Conservation (phyloP, 1,140 invertebrate genomes). For the Leptinotarsa defecta region DNA sequence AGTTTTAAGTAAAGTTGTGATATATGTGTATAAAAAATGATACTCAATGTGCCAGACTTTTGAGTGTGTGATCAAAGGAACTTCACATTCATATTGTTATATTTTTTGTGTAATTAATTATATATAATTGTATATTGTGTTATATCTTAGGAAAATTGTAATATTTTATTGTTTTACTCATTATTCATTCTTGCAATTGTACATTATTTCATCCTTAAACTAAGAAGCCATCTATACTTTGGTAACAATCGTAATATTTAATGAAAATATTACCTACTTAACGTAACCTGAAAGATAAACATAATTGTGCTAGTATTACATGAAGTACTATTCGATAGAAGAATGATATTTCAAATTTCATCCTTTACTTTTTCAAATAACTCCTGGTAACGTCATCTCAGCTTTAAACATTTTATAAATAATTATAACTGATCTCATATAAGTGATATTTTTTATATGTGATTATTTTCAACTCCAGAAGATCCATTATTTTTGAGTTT, state of each 20-base stretch:
- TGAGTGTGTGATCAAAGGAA: slow-evolving; percentile 28
- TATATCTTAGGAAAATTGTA: slow-evolving; percentile 26
- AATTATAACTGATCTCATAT: slow-evolving; percentile 5
- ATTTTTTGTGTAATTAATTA: slow-evolving; percentile 28
- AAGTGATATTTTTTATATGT: slow-evolving; percentile 14
- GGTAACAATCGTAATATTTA: slow-evolving; percentile 14
- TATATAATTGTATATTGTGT: slow-evolving; percentile 29
- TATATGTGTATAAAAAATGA: slow-evolving; percentile 33
- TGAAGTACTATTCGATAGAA: slow-evolving; percentile 15
- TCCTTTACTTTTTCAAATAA: too few species aligned
- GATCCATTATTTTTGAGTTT: too few species aligned
- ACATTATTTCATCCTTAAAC: slow-evolving; percentile 14
- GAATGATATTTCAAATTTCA: neutral
- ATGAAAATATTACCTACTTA: slow-evolving; percentile 6
- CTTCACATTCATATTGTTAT: slow-evolving; percentile 24
- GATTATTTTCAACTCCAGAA: neutral
- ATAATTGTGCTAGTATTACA: slow-evolving; percentile 6
- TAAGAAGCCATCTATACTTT: slow-evolving; percentile 1
- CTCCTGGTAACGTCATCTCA: too few species aligned
- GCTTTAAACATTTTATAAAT: too few species aligned
- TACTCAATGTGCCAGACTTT: slow-evolving; percentile 34
- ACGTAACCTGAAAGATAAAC: neutral
- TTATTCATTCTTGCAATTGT: slow-evolving; percentile 23
- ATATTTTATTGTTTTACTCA: slow-evolving; percentile 27
- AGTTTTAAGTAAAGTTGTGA: slow-evolving; percentile 31